A percentile compares a stretch with the other conserved stretches of the same genome.
phyloP scores from a whole-genome alignment of 2,113 vertebrate species.

The Colius striatus region DNA sequence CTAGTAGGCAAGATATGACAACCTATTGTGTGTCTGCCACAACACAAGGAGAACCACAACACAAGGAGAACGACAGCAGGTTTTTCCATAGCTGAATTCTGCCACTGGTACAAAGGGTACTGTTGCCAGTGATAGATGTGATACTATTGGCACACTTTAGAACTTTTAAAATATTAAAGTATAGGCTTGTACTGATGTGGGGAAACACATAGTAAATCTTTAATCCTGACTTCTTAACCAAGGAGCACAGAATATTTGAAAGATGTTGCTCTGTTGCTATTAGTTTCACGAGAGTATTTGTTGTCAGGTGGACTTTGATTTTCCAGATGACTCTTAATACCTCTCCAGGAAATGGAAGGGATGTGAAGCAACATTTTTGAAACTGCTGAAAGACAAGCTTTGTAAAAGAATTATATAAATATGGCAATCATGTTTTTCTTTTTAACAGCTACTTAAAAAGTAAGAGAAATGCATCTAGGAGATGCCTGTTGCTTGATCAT shows the following conservation, averaged over 20 bases:
- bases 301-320: conserved; percentile 6
- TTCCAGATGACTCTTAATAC: conserved; percentile 12
- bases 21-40: background rate
- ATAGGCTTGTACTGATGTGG: background rate
- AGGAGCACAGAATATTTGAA: background rate
- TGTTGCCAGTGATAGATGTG: background rate
- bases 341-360: background rate
- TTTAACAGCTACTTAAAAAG: background rate
- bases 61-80: background rate
- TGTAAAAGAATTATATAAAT: background rate
- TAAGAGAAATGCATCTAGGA: background rate
- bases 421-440: background rate
- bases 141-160: background rate
- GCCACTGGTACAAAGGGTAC: background rate
- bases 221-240: background rate
- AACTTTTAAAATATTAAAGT: background rate
- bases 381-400: background rate
- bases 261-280: background rate
- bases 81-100: background rate
- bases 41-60: background rate
- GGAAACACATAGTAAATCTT: conserved; percentile 1
- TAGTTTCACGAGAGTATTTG: background rate
- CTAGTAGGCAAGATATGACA: background rate
- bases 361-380: background rate
- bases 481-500: background rate